These are phyloP conservation scores for Zosterops lateralis DNA, from an alignment of 2,113 vertebrate species.

Conservation along the genomic window DNA sequence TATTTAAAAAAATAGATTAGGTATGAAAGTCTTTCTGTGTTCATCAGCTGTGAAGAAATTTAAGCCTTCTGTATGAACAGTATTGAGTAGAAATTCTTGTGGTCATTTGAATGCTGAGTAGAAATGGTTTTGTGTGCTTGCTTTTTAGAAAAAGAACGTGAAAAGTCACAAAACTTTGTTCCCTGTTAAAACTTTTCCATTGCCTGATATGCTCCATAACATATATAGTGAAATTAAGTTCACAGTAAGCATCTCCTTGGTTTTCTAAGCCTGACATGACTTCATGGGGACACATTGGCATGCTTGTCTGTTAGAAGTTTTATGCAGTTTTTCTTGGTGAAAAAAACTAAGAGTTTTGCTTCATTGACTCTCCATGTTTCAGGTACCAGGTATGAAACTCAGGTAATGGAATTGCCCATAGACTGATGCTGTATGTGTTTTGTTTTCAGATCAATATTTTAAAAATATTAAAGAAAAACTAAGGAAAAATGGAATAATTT, in stretches of 20 bases:
- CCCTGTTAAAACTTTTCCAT: background rate
- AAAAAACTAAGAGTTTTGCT: background rate
- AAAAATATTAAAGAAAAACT: constrained; percentile 80
- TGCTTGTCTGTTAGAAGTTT: background rate
- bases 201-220: background rate
- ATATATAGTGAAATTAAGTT: background rate
- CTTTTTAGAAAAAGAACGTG: background rate
- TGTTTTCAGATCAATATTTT: constrained; percentile 81
- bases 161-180: background rate
- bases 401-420: background rate
- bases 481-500: constrained; percentile 76
- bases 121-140: background rate
- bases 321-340: background rate
- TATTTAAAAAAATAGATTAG: background rate
- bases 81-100: background rate
- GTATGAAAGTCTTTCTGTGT: background rate
- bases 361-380: background rate
- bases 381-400: background rate
- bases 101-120: background rate
- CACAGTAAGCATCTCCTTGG: background rate
- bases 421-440: background rate
- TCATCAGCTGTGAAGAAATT: background rate
- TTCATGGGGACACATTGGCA: background rate
- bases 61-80: background rate
- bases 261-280: background rate